Percentiles rank a stretch among this genome's conserved stretches.
phyloP scores from a whole-genome alignment of 2,797 vertebrate genomes.

The Gephyroberyx darwinii region DNA sequence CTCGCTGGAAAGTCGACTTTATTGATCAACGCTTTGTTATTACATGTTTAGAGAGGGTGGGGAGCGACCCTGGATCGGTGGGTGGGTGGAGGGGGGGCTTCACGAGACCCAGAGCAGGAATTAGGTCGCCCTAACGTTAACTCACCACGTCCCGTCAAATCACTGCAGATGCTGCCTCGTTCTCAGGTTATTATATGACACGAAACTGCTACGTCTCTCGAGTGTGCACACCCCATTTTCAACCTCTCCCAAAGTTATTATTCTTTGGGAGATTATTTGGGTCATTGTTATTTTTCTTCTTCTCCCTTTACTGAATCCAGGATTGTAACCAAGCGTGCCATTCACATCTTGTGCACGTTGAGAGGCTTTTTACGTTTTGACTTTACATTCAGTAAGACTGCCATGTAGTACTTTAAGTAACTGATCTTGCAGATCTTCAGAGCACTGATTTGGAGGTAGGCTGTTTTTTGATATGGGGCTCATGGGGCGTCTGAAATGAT shows the following conservation, averaged over 20 bases:
- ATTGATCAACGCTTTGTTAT: conserved; percentile 79
- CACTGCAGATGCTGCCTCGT: conserved; percentile 60
- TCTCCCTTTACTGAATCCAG: conserved; percentile 30
- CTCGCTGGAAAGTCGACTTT: conserved; percentile 69
- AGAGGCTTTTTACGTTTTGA: conserved; percentile 1
- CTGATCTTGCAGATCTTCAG: neutral
- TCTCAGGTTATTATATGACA: conserved; percentile 20
- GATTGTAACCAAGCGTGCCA: conserved; percentile 57
- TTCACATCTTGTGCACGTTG: conserved; percentile 43
- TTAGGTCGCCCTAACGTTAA: conserved; percentile 63
- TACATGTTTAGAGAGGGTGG: conserved; percentile 62
- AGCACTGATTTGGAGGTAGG: neutral
- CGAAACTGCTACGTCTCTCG: neutral
- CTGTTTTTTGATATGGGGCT: neutral
- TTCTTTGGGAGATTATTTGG: too few relatives aligned
- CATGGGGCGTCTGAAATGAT: neutral
- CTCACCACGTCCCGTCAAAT: conserved; percentile 57
- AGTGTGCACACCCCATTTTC: conserved; percentile 11
- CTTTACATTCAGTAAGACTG: conserved; percentile 3
- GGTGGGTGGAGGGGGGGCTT: conserved; percentile 40
- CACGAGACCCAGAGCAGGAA: conserved; percentile 62
- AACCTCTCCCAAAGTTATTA: conserved; percentile 56
- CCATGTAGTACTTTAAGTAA: neutral
- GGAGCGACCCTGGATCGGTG: conserved; percentile 24
- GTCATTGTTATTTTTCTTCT: neutral